Evolutionary conservation across 2,888 invertebrate genomes (phyloP).

Genomic region (Lochmaea crataegi): DNA sequence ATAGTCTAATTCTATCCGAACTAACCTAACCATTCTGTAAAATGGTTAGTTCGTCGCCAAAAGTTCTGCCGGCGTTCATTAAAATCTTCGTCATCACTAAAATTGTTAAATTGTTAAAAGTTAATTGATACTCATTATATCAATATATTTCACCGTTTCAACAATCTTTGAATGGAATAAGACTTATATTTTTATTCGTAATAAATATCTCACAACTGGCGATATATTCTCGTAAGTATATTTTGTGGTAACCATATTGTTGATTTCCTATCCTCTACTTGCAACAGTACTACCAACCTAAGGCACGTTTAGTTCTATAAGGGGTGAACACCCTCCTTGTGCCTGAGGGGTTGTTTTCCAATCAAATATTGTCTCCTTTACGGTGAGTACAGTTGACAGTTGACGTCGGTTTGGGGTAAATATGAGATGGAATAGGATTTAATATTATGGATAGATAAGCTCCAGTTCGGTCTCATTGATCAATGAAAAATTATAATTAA

Average conservation of each 20-base stretch:
- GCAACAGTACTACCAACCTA: conserved; percentile 16
- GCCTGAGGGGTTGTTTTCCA: conserved; percentile 43
- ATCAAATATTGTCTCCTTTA: conserved; percentile 47
- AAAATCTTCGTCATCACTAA: no score
- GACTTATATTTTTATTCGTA: no score
- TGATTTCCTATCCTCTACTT: conserved; percentile 35
- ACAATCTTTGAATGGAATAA: no score
- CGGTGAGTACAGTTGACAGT: conserved; percentile 43
- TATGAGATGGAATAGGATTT: background rate
- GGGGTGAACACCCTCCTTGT: conserved; percentile 36
- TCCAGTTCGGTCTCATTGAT: background rate
- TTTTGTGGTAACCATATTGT: conserved; percentile 45
- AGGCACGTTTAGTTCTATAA: conserved; percentile 33
- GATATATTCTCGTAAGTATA: background rate
- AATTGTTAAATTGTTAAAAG: no score
- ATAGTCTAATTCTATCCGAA: no score
- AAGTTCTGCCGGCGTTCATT: no score
- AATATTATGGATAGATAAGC: background rate
- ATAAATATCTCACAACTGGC: no score
- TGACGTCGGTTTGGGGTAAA: conserved; percentile 37
- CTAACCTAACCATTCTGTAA: no score
- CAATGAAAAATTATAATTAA: background rate
- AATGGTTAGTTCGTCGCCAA: no score
- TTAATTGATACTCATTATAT: no score
- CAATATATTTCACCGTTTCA: no score